Evolutionary conservation across 2,797 vertebrate species (phyloP).

Genomic region (Gallinago stenura): DNA sequence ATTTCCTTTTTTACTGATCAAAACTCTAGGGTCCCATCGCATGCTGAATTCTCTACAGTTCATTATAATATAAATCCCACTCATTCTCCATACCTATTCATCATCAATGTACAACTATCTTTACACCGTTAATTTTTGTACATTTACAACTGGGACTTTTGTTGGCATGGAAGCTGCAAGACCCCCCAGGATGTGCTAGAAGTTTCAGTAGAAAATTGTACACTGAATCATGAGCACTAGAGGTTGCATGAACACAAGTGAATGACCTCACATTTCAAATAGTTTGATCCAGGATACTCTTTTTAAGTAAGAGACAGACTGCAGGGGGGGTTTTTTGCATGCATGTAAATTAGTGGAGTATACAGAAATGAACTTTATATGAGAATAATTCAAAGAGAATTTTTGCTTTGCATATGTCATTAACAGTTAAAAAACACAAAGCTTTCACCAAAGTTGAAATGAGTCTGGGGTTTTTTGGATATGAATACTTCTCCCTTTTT

Average conservation of each 20-base stretch:
- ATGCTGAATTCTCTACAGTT: neutral
- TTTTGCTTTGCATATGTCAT: neutral
- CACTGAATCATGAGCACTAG: neutral
- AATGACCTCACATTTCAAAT: neutral
- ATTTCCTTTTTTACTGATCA: neutral
- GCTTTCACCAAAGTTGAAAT: neutral
- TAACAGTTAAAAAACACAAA: neutral
- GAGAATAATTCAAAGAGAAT: neutral
- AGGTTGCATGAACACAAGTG: neutral
- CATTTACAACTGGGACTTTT: neutral
- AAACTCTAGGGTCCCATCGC: neutral
- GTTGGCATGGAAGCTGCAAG: neutral
- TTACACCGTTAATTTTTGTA: neutral
- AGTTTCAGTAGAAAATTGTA: neutral
- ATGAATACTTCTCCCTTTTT: neutral
- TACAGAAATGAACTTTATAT: neutral
- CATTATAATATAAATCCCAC: neutral
- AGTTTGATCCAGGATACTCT: neutral
- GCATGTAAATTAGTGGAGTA: neutral
- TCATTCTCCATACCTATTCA: neutral
- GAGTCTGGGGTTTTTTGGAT: neutral
- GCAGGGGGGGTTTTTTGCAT: neutral
- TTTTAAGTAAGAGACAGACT: neutral
- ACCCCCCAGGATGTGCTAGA: neutral
- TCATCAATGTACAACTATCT: neutral